Base-by-base conservation (phyloP, 2,797 vertebrate genomes). In the Pangasius krempfi region DNA sequence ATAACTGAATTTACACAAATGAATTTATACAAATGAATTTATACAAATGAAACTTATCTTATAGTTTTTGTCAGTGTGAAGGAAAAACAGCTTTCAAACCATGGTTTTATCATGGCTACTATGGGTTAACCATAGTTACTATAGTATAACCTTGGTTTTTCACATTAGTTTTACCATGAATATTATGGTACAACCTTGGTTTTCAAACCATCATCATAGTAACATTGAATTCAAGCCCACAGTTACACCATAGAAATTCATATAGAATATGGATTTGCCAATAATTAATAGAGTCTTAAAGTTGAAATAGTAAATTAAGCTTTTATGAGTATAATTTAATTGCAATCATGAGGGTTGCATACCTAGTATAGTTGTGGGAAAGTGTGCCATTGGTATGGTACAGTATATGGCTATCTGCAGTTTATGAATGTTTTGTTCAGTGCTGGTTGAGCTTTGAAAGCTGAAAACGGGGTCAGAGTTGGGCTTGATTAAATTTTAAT, bases 401-500 rank as follows among this genome's bases (percentile, higher is more conserved):
- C 20, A 16, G 3, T 64, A n/a, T n/a, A 66, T 66, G n/a, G n/a
- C 16, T 68, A 22, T 84, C 8, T 68, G 16, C 47, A 50, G 8
- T n/a, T 84, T 84, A 33, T 84, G 40, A 66, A 33, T 33, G 44
- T 47, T 84, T 66, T 84, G 25, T 66, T 66, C 27, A n/a, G 0
- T 50, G 40, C 60, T 66, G 22, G 40, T 30, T 84, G 1, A 84
- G 60, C 60, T 84, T 84, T 66, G 9, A 66, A 47, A 47, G 40
- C 3, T 3, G 56, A 64, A 82, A 82, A 82, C 13, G 20, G 37
- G 58, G 58, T 62, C 80, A 82, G 58, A 64, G 80, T 64, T 62
- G 80, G 33, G 37, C 80, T 62, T 62, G 58, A 82, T 82, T 62
- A 27, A 62, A 82, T 13, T 83, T 83, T 83, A 64, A 83, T 83